Percentiles rank a stretch among this genome's conserved stretches.
Evolutionary conservation across 2,797 vertebrate species (phyloP).

Genomic region (Lepilemur ruficaudatus): DNA sequence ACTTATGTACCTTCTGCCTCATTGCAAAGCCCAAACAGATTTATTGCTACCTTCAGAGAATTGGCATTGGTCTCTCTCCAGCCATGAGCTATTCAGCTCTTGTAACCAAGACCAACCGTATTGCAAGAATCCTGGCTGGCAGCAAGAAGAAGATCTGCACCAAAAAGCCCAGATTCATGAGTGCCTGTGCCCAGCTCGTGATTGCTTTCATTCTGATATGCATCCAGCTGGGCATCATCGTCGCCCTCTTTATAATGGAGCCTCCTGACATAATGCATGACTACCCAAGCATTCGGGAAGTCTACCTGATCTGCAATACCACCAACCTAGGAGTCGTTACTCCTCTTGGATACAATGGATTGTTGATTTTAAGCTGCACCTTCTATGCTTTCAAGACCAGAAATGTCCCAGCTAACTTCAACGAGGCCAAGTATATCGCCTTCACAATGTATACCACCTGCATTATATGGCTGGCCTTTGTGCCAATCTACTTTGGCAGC

Average conservation of each 20-base stretch:
- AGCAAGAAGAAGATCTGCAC: slow-evolving; percentile 99
- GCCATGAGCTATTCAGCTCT: slow-evolving; percentile 99
- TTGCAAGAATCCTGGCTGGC: slow-evolving; percentile 98
- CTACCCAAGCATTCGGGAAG: slow-evolving; percentile 96
- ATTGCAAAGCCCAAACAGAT: slow-evolving; percentile 95
- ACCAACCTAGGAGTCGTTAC: slow-evolving; percentile 96
- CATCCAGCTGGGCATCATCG: slow-evolving; percentile 96
- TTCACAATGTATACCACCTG: slow-evolving; percentile 99
- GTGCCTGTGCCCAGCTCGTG: slow-evolving; percentile 97
- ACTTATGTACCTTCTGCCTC: slow-evolving; percentile 97
- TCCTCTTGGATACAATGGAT: slow-evolving; percentile 96
- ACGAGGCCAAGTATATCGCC: slow-evolving; percentile 98
- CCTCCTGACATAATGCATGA: slow-evolving; percentile 96
- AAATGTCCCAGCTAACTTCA: slow-evolving; percentile 98
- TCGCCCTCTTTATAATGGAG: slow-evolving; percentile 97
- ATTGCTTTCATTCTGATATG: slow-evolving; percentile 97
- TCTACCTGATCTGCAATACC: slow-evolving; percentile 97
- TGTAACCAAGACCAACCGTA: slow-evolving; percentile 97
- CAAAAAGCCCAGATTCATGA: slow-evolving; percentile 99
- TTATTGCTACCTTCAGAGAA: slow-evolving; percentile 96
- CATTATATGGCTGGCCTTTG: slow-evolving; percentile 99
- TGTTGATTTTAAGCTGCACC: slow-evolving; percentile 97
- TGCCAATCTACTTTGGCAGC: slow-evolving; percentile 99
- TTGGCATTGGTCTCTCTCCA: slow-evolving; percentile 96
- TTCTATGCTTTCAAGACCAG: slow-evolving; percentile 99